Conservation (phyloP, 23 tunicate species). For the Botrylloides violaceus region DNA sequence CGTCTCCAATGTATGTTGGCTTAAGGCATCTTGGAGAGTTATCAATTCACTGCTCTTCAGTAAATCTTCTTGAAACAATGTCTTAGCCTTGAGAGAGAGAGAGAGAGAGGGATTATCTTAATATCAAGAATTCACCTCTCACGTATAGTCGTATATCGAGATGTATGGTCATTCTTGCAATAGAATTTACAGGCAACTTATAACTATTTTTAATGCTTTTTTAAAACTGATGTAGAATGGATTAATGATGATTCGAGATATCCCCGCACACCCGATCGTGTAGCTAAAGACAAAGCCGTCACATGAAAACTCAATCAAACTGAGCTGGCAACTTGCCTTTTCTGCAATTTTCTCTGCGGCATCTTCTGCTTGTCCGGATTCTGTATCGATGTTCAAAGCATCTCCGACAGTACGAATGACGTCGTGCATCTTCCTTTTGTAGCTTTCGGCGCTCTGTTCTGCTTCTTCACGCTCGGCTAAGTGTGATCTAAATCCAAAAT, state of each 20-base stretch:
- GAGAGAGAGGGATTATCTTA: too few species aligned
- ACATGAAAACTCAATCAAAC: too few species aligned
- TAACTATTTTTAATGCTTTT: too few species aligned
- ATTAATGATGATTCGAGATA: too few species aligned
- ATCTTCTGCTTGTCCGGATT: conserved; percentile 45
- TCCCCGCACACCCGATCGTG: too few species aligned
- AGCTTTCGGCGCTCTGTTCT: conserved; percentile 52
- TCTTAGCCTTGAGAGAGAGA: conserved; percentile 37
- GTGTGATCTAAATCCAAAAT: conserved; percentile 64
- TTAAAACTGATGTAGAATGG: too few species aligned
- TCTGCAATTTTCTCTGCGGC: conserved; percentile 60
- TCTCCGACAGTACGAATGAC: conserved; percentile 49
- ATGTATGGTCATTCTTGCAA: too few species aligned
- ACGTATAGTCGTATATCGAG: too few species aligned
- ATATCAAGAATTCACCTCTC: too few species aligned
- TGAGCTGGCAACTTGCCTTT: conserved; percentile 24
- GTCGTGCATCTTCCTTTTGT: conserved; percentile 53
- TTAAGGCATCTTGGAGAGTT: conserved; percentile 71
- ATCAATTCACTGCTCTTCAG: conserved; percentile 46
- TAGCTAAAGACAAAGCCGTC: too few species aligned
- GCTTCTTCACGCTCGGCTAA: conserved; percentile 64
- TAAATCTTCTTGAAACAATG: conserved; percentile 45
- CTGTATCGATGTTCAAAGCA: conserved; percentile 58
- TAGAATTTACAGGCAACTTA: too few species aligned
- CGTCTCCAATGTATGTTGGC: conserved; percentile 56